These are phyloP conservation scores for Apamea crenata DNA, from an alignment of 2,888 invertebrate genomes.

Conservation along the genomic window DNA sequence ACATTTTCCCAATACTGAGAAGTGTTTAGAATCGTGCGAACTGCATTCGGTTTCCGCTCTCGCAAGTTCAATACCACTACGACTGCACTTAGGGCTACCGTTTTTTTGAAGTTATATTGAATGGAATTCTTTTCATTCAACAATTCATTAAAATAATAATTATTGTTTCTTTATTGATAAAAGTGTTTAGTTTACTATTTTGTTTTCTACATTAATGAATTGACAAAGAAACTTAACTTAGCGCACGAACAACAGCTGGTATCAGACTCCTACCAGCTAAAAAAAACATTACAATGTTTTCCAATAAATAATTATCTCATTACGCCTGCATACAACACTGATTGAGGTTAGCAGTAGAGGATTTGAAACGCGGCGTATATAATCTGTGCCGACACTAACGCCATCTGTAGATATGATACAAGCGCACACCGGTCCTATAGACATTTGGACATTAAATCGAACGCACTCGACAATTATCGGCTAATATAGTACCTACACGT, in stretches of 20 bases:
- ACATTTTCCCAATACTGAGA: slow-evolving; percentile 61
- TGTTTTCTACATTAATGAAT: background rate
- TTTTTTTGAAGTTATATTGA: slow-evolving; percentile 48
- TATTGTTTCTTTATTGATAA: background rate
- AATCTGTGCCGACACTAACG: slow-evolving; percentile 69
- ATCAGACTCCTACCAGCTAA: too few relatives aligned
- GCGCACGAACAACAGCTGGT: background rate
- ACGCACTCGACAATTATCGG: slow-evolving; percentile 72
- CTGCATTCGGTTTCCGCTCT: slow-evolving; percentile 81
- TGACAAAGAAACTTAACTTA: background rate
- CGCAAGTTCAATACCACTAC: slow-evolving; percentile 82
- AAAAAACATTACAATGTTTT: background rate
- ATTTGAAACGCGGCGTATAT: slow-evolving; percentile 68
- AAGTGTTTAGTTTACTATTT: background rate
- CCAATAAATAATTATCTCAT: background rate
- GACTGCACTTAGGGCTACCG: slow-evolving; percentile 72
- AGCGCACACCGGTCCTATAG: slow-evolving; percentile 54
- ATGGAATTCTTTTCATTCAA: slow-evolving; percentile 3
- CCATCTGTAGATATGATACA: slow-evolving; percentile 57
- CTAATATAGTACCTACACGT: slow-evolving; percentile 63
- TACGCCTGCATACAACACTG: slow-evolving; percentile 6
- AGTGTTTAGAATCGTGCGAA: slow-evolving; percentile 76
- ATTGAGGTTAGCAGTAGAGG: slow-evolving; percentile 49
- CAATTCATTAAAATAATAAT: background rate
- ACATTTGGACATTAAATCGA: slow-evolving; percentile 73